Percentiles rank a stretch among this genome's conserved stretches.
phyloP scores from a whole-genome alignment of 1,140 invertebrate genomes.

The Drosophila ercepeae region DNA sequence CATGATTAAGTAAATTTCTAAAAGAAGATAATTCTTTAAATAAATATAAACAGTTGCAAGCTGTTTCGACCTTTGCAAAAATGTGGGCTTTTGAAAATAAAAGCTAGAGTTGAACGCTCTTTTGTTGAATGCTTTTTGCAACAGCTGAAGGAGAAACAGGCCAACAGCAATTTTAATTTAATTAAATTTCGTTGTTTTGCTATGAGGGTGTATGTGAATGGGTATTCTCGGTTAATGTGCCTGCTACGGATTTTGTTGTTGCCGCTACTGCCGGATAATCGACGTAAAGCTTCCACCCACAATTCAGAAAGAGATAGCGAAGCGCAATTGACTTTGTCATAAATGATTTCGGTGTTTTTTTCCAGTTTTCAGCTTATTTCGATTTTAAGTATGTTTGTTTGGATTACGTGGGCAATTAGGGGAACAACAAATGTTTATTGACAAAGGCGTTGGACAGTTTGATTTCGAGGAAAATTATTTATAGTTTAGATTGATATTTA shows the following conservation, averaged over 20 bases:
- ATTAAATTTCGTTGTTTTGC: conserved; percentile 44
- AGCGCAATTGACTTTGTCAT: conserved; percentile 53
- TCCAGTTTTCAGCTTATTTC: conserved; percentile 8
- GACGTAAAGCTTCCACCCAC: conserved; percentile 42
- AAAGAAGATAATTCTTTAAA: conserved; percentile 25
- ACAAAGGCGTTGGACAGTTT: conserved; percentile 23
- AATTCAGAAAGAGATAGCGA: conserved; percentile 14
- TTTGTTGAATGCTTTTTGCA: conserved; percentile 4
- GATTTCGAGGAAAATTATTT: conserved; percentile 23
- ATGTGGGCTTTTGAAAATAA: conserved; percentile 10
- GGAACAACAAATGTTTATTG: conserved; percentile 43
- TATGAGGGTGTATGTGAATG: background rate
- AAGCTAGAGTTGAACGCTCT: conserved; percentile 45
- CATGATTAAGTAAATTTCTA: background rate
- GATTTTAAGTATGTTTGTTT: conserved; percentile 25
- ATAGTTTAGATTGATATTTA: conserved; percentile 4
- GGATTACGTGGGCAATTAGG: conserved; percentile 31
- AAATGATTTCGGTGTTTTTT: conserved; percentile 36
- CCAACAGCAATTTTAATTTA: conserved; percentile 55
- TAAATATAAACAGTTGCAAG: conserved; percentile 13
- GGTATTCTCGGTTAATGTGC: conserved; percentile 23
- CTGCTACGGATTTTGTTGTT: conserved; percentile 17
- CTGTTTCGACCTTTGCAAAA: background rate
- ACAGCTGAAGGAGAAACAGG: conserved; percentile 21
- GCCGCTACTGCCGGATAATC: conserved; percentile 28